Percentiles rank a stretch among this genome's conserved stretches.
Evolutionary conservation across 1,140 invertebrate species (phyloP).

Genomic region (Chionoecetes opilio): DNA sequence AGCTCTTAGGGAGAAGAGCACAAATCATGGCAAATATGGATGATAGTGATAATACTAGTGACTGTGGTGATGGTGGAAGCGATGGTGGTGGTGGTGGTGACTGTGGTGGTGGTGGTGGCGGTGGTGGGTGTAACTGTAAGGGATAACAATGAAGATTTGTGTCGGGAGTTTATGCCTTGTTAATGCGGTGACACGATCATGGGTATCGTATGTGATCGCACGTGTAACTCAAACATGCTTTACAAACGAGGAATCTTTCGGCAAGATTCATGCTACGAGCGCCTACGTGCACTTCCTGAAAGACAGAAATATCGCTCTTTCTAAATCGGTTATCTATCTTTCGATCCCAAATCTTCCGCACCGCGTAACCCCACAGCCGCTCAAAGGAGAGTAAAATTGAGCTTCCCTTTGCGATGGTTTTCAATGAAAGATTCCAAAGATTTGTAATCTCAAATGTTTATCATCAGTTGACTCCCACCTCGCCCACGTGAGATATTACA

Average conservation of each 20-base stretch:
- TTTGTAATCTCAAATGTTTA: neutral
- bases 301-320: neutral
- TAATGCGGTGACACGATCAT: too few relatives aligned
- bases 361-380: neutral
- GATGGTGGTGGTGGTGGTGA: neutral
- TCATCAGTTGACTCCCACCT: constrained; percentile 32
- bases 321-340: neutral
- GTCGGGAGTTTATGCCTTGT: too few relatives aligned
- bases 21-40: neutral
- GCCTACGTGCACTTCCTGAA: neutral
- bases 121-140: neutral
- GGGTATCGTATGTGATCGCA: neutral
- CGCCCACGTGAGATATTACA: neutral
- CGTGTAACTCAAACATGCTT: neutral
- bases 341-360: neutral
- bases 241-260: too few relatives aligned
- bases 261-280: neutral
- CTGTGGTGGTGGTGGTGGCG: neutral
- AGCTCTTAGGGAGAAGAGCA: neutral
- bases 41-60: neutral
- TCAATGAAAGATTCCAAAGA: neutral
- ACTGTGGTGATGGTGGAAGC: neutral
- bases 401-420: neutral
- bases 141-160: too few relatives aligned
- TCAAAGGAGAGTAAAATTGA: constrained; percentile 40